Percentiles rank a stretch among this genome's conserved stretches.
These are phyloP conservation scores for Mormoops blainvillei DNA, from an alignment of 2,113 vertebrate genomes.

Conservation along the genomic window DNA sequence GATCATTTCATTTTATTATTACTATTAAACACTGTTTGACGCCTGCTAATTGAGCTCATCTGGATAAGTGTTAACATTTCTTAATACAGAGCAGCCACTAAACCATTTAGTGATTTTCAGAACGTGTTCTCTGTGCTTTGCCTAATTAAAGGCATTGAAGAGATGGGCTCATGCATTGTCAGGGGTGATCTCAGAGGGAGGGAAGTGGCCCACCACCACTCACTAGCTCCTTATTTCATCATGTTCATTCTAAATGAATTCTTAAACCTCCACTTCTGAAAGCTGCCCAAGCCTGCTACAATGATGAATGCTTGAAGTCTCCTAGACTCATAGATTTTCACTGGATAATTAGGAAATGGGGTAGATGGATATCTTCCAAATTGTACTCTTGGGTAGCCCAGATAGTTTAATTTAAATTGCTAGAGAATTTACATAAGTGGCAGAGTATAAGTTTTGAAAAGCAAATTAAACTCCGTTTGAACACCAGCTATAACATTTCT, in stretches of 20 bases:
- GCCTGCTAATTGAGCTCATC: constrained; percentile 13
- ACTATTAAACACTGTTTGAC: constrained; percentile 37
- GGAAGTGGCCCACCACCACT: background rate
- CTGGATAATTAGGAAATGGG: constrained; percentile 55
- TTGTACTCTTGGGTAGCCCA: constrained; percentile 19
- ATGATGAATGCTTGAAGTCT: background rate
- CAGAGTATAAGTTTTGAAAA: background rate
- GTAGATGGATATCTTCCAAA: constrained; percentile 51
- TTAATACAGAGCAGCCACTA: background rate
- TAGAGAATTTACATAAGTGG: background rate
- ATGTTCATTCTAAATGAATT: background rate
- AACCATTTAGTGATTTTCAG: background rate
- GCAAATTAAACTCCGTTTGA: background rate
- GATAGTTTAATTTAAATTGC: constrained; percentile 46
- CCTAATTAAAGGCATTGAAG: background rate
- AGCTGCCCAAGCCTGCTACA: background rate
- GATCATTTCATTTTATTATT: constrained; percentile 39
- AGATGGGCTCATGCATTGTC: background rate
- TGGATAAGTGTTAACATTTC: constrained; percentile 31
- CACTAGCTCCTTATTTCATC: background rate
- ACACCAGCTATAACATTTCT: background rate
- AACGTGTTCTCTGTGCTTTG: background rate
- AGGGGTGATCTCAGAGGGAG: background rate
- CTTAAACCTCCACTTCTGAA: background rate
- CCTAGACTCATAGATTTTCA: constrained; percentile 29